Percentiles rank a stretch among this genome's conserved stretches.
Conservation (phyloP, 2,113 vertebrate genomes). For the Leucopsar rothschildi region DNA sequence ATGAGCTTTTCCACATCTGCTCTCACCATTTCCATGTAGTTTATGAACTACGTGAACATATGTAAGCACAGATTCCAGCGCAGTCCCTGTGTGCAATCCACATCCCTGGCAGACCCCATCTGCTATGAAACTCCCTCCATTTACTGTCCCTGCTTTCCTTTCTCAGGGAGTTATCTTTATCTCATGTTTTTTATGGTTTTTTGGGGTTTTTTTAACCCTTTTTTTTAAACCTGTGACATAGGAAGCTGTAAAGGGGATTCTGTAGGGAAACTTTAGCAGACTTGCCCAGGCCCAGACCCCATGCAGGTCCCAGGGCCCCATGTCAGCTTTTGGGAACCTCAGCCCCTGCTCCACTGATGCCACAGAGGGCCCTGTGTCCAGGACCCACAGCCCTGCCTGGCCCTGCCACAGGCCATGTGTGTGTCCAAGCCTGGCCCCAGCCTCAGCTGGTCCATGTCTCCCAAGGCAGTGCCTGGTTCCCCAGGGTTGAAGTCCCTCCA, state of each 20-base stretch:
- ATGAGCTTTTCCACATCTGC: not conserved
- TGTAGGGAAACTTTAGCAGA: not conserved
- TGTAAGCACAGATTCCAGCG: not conserved
- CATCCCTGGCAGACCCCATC: not conserved
- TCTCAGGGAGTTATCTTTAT: not conserved
- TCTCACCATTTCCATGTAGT: not conserved
- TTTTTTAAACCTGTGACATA: not conserved
- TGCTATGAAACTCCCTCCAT: not conserved
- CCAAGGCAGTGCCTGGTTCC: too few species aligned
- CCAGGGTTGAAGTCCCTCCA: fast-evolving
- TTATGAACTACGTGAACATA: not conserved
- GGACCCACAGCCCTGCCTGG: not conserved
- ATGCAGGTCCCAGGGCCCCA: fast-evolving
- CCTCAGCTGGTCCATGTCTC: not conserved
- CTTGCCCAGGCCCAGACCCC: too few species aligned
- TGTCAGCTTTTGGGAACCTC: fast-evolving
- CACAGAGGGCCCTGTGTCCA: fast-evolving
- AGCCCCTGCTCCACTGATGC: too few species aligned
- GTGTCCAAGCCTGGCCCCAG: not conserved
- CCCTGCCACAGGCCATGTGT: not conserved
- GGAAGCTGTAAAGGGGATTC: not conserved
- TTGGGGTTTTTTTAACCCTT: too few species aligned
- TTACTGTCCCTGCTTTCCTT: not conserved
- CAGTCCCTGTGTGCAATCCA: not conserved
- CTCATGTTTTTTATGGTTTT: too few species aligned